These are phyloP conservation scores for Pseudolycoriella hygida DNA, from an alignment of 2,888 invertebrate genomes.

Conservation along the genomic window DNA sequence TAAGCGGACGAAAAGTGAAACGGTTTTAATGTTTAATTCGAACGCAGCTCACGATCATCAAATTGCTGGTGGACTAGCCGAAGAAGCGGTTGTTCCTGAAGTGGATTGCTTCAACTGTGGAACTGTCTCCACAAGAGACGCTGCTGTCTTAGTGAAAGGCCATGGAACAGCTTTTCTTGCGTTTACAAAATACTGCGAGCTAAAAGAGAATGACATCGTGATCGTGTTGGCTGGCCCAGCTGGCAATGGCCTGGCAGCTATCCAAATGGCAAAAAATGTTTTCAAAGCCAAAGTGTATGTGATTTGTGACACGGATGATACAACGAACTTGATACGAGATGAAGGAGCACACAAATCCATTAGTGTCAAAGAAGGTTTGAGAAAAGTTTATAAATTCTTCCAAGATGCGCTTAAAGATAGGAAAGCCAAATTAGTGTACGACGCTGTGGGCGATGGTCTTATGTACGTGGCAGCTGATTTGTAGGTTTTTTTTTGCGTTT, in stretches of 20 bases:
- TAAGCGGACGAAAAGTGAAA: too few relatives aligned
- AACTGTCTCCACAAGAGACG: slow-evolving; percentile 33
- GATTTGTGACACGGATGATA: slow-evolving; percentile 44
- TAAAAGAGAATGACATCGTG: slow-evolving; percentile 36
- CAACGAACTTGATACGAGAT: slow-evolving; percentile 35
- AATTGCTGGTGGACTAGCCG: slow-evolving; percentile 36
- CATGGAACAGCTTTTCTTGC: slow-evolving; percentile 48
- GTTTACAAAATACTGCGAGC: slow-evolving; percentile 33
- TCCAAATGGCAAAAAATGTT: slow-evolving; percentile 49
- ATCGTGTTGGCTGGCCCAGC: slow-evolving; percentile 46
- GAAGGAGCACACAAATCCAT: slow-evolving; percentile 43
- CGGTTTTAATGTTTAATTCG: too few relatives aligned
- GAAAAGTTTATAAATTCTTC: slow-evolving; percentile 35
- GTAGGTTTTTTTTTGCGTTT: slow-evolving; percentile 27
- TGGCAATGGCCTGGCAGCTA: slow-evolving; percentile 43
- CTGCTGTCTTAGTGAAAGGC: slow-evolving; percentile 38
- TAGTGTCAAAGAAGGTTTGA: slow-evolving; percentile 33
- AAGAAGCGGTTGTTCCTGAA: slow-evolving; percentile 34
- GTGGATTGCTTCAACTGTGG: slow-evolving; percentile 41
- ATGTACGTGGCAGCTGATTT: slow-evolving; percentile 37
- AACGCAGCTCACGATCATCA: slow-evolving; percentile 3
- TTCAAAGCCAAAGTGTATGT: slow-evolving; percentile 49
- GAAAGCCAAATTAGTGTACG: slow-evolving; percentile 44
- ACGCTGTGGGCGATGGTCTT: slow-evolving; percentile 42
- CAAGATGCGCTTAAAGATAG: slow-evolving; percentile 36